Evolutionary conservation across 1,140 invertebrate species (phyloP).

Genomic region (Thrips palmi): DNA sequence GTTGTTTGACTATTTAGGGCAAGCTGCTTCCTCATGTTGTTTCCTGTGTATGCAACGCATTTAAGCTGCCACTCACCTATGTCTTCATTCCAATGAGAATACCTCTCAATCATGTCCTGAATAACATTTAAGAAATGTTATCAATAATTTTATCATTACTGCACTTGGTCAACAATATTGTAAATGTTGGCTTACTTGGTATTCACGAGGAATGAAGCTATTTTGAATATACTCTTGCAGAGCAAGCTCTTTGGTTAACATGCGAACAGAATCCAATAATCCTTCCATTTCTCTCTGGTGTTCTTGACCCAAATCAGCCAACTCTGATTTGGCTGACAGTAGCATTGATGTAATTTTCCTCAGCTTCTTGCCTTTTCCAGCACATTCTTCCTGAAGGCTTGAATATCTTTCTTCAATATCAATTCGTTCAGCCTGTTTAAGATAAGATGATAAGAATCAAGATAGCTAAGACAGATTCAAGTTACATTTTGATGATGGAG

Average conservation of each 20-base stretch:
- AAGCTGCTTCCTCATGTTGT: constrained; percentile 78
- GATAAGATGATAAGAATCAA: constrained; percentile 13
- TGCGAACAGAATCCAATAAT: constrained; percentile 76
- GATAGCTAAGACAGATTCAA: background rate
- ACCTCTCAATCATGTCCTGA: constrained; percentile 79
- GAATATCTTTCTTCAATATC: constrained; percentile 95
- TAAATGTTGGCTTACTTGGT: constrained; percentile 34
- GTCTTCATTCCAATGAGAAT: constrained; percentile 94
- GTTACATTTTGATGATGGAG: background rate
- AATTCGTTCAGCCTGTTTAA: constrained; percentile 74
- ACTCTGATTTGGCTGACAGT: constrained; percentile 65
- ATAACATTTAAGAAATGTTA: constrained; percentile 11
- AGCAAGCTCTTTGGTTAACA: constrained; percentile 77
- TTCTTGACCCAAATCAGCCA: constrained; percentile 78
- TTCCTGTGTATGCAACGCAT: constrained; percentile 96
- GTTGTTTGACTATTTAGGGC: constrained; percentile 6
- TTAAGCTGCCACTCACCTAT: constrained; percentile 96
- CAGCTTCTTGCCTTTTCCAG: constrained; percentile 81
- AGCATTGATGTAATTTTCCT: constrained; percentile 70
- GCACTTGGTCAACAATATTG: background rate
- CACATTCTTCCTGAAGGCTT: constrained; percentile 80
- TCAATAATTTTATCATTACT: background rate
- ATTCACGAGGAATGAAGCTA: constrained; percentile 82
- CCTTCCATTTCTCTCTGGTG: constrained; percentile 94
- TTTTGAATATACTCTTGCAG: constrained; percentile 72